Percentiles rank a stretch among this genome's conserved stretches.
These are phyloP conservation scores for Sciurus vulgaris DNA, from an alignment of 2,797 vertebrate species.

Conservation along the genomic window DNA sequence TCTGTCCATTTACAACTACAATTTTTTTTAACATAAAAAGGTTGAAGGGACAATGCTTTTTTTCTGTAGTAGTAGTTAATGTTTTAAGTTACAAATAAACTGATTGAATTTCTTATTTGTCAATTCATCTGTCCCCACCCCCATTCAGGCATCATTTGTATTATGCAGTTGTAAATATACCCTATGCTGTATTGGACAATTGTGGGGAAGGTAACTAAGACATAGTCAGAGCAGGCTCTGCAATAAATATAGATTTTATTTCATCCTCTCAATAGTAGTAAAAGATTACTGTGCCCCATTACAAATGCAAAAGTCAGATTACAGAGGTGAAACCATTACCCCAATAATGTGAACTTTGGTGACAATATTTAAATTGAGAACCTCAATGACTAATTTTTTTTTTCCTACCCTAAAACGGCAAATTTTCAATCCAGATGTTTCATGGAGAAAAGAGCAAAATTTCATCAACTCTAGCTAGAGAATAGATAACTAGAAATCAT, in stretches of 20 bases:
- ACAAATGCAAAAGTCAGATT: background rate
- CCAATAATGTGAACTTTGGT: background rate
- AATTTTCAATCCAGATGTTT: background rate
- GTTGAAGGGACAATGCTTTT: background rate
- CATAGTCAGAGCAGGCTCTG: background rate
- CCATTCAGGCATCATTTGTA: too few relatives aligned
- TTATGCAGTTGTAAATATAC: background rate
- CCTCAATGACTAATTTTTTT: background rate
- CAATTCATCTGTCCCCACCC: too few relatives aligned
- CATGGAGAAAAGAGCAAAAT: background rate
- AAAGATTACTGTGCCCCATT: background rate
- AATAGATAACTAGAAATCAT: background rate
- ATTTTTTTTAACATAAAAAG: too few relatives aligned
- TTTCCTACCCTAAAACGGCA: background rate
- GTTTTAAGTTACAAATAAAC: background rate
- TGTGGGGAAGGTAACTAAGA: background rate
- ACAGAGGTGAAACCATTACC: background rate
- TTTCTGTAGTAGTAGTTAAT: background rate
- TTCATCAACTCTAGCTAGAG: background rate
- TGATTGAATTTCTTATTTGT: background rate
- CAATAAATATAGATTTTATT: background rate
- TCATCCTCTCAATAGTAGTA: background rate
- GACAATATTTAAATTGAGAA: background rate
- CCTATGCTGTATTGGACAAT: background rate
- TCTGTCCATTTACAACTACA: too few relatives aligned